Base-by-base conservation (phyloP, 2,888 invertebrate genomes). In the Crossocerus cetratus region DNA sequence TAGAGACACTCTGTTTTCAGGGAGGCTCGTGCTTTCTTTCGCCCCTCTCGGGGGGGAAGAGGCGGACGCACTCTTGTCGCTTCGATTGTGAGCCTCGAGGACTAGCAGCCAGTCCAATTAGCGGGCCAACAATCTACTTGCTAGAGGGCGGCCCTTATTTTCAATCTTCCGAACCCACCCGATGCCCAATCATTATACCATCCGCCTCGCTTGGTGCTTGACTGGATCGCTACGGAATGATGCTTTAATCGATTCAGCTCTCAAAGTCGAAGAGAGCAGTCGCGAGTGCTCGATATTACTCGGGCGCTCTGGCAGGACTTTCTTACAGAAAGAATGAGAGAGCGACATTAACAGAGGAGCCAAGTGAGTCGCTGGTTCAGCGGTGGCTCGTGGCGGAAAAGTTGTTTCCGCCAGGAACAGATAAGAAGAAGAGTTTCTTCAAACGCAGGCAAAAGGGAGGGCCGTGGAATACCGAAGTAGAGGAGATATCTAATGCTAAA, bases 341-440 rank as follows among this genome's bases (percentile, higher is more conserved):
- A 32, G 32, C 32, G 32, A 11, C 32, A 32, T 32, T 32, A 32
- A 32, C 8, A 32, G 32, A 32, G 32, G 32, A 32, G 32, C 32
- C 32, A 32, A 32, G 32, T 32, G 32, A 32, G 32, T 32, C 32
- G 32, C 32, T 11, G 32, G 32, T 32, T 32, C 49, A 49, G 53
- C 44, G n/a, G 66, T 67, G 49, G 21, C 61, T 69, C 55, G 69
- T 18, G 87, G 86, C 66, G 68, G 66, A 64, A 77, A 81, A 81
- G 62, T 80, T 73, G 74, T 65, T 77, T 74, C 72, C 74, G 69
- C 32, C 68, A 42, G 54, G 60, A 58, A 65, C 22, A 77, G 82
- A 81, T 81, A 81, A 82, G 80, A 69, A 70, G 72, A 69, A 70
- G 70, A 21, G 60, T 79, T 78, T 16, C 65, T 64, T 56, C 42